phyloP scores from a whole-genome alignment of 2,113 vertebrate species.

The Psilopogon haemacephalus region DNA sequence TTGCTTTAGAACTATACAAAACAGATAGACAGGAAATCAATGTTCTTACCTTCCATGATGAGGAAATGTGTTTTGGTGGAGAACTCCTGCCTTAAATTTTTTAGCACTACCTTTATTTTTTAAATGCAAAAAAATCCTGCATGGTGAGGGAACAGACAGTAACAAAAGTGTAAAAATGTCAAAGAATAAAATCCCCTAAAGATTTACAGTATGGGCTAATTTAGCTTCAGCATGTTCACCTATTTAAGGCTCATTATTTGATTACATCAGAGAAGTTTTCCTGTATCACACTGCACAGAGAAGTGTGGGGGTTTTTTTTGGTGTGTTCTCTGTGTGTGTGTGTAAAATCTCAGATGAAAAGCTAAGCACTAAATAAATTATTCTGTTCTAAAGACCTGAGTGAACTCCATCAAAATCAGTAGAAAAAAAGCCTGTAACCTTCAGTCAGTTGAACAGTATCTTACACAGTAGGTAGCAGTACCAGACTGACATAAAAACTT shows the following conservation, averaged over 20 bases:
- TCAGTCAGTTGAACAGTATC: background rate
- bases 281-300: background rate
- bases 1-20: background rate
- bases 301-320: background rate
- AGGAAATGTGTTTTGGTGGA: background rate
- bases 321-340: background rate
- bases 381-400: background rate
- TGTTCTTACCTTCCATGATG: background rate
- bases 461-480: background rate
- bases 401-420: background rate
- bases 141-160: background rate
- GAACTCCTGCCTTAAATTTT: background rate
- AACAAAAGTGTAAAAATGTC: background rate
- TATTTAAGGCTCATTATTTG: background rate
- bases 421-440: background rate
- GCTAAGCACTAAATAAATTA: background rate
- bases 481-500: background rate
- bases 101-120: background rate
- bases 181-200: background rate
- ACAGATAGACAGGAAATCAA: background rate
- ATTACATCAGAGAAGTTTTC: background rate
- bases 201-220: background rate
- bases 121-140: background rate
- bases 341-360: background rate
- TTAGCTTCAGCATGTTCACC: background rate